phyloP scores from a whole-genome alignment of 1,140 invertebrate species.

The Leptinotarsa lineolata region DNA sequence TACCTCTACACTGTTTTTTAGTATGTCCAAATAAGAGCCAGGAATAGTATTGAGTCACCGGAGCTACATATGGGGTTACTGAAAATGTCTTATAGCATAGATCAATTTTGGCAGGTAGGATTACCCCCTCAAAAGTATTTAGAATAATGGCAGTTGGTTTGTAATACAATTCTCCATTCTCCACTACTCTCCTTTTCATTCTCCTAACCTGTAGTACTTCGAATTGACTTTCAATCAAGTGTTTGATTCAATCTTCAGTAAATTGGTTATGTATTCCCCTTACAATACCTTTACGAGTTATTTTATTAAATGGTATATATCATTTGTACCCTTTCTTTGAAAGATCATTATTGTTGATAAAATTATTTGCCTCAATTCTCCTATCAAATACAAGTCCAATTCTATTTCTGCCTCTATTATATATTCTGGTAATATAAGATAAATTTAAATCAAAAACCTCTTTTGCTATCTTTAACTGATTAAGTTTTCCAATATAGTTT shows the following conservation, averaged over 20 bases:
- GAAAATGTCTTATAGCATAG: not conserved
- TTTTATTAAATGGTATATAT: conserved; percentile 1
- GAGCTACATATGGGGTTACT: not conserved
- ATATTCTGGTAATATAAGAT: not conserved
- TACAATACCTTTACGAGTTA: not conserved
- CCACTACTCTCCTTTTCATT: not conserved
- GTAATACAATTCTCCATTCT: not conserved
- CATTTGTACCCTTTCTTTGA: not conserved
- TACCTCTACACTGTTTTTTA: conserved; percentile 28
- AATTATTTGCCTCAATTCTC: not conserved
- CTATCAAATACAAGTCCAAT: not conserved
- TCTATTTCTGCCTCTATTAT: not conserved
- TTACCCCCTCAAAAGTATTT: conserved; percentile 17
- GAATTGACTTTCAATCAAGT: not conserved
- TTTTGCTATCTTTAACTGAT: conserved; percentile 8
- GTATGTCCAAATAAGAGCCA: conserved; percentile 28
- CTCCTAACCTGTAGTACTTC: too few relatives aligned
- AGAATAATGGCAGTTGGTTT: not conserved
- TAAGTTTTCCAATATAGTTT: not conserved
- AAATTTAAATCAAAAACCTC: not conserved
- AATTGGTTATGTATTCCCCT: not conserved
- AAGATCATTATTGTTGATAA: not conserved
- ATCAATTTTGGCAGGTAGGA: conserved; percentile 9
- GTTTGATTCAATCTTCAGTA: not conserved
- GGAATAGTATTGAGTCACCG: conserved; percentile 20